Conservation (phyloP, 2,797 vertebrate species). For the Danio choprae region DNA sequence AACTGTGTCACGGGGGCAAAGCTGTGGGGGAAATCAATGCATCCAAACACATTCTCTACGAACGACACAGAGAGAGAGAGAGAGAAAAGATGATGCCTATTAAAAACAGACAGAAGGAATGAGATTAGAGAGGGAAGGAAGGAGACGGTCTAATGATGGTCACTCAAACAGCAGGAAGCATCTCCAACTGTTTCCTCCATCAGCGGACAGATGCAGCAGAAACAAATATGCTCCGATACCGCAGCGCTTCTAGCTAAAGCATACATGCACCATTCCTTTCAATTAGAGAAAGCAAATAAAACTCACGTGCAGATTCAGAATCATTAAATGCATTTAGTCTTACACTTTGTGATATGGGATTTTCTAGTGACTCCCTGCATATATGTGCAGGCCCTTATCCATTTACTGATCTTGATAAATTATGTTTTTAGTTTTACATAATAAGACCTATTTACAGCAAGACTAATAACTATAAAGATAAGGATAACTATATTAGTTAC, state of each 20-base stretch:
- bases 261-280: background rate
- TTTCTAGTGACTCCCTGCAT: background rate
- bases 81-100: background rate
- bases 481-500: too few relatives aligned
- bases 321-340: background rate
- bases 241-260: background rate
- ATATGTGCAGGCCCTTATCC: background rate
- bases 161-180: constrained; percentile 25
- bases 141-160: constrained; percentile 24
- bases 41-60: background rate
- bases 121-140: constrained; percentile 19
- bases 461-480: too few relatives aligned
- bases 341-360: background rate
- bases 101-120: constrained; percentile 34
- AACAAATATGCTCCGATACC: constrained; percentile 28
- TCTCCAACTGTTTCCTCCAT: constrained; percentile 39
- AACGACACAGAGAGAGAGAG: background rate
- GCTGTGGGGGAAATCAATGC: constrained; percentile 27
- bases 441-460: too few relatives aligned
- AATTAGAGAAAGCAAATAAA: background rate
- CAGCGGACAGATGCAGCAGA: background rate
- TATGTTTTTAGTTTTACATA: too few relatives aligned
- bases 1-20: constrained; percentile 38
- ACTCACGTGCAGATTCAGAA: background rate
- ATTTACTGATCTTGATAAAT: background rate